Conservation (phyloP, 1,140 invertebrate species). For the Cydia fagiglandana region DNA sequence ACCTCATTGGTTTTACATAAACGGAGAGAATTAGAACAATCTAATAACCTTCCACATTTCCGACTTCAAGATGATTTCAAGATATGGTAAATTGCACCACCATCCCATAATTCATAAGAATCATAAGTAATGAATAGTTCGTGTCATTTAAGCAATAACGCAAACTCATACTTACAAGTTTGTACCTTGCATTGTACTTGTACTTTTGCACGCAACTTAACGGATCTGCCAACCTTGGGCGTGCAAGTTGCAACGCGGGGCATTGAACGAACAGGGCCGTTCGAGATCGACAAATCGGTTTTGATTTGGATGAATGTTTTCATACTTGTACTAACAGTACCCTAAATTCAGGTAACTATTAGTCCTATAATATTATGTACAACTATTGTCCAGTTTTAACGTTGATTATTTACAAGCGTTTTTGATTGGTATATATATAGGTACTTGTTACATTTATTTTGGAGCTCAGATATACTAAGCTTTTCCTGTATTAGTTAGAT, state of each 20-base stretch:
- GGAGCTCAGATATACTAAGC: no score
- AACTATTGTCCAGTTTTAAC: no score
- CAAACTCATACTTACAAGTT: neutral
- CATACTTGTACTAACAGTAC: neutral
- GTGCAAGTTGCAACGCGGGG: neutral
- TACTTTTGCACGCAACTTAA: neutral
- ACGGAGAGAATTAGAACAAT: no score
- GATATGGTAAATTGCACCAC: neutral
- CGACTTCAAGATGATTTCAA: constrained; percentile 1
- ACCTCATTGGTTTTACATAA: no score
- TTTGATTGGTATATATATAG: no score
- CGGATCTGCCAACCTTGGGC: constrained; percentile 15
- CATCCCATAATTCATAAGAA: neutral
- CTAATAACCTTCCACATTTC: no score
- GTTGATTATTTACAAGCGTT: no score
- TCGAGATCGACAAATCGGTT: neutral
- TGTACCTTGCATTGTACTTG: neutral
- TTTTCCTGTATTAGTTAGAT: no score
- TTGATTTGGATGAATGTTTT: neutral
- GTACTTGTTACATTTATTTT: no score
- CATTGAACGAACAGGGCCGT: neutral
- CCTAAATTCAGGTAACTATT: no score
- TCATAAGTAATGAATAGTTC: neutral
- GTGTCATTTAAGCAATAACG: neutral
- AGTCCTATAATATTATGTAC: no score